These are phyloP conservation scores for Blomia tropicalis DNA, from an alignment of 2,888 invertebrate species.

Conservation along the genomic window DNA sequence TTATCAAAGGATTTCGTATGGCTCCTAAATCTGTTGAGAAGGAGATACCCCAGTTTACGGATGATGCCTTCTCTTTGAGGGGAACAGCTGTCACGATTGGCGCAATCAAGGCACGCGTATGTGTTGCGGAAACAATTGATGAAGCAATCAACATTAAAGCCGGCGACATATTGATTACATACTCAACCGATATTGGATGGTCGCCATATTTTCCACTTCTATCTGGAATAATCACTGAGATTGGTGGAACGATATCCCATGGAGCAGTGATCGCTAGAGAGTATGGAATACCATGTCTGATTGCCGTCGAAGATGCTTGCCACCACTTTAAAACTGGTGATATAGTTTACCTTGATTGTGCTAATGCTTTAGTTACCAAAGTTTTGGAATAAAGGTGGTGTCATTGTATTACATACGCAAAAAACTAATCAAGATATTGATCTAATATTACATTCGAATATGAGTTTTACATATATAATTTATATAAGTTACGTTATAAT, in stretches of 20 bases:
- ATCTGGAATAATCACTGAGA: slow-evolving; percentile 59
- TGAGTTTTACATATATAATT: too few relatives aligned
- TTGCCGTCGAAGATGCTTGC: slow-evolving; percentile 55
- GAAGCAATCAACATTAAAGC: slow-evolving; percentile 16
- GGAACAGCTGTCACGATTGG: slow-evolving; percentile 19
- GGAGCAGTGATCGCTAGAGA: slow-evolving; percentile 68
- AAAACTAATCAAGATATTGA: too few relatives aligned
- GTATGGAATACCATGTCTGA: slow-evolving; percentile 63
- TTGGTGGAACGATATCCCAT: slow-evolving; percentile 66
- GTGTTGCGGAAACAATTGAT: slow-evolving; percentile 17
- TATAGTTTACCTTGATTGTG: slow-evolving; percentile 25
- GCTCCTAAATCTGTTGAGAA: slow-evolving; percentile 46
- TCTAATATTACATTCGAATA: too few relatives aligned
- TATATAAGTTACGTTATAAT: too few relatives aligned
- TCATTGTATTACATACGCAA: too few relatives aligned
- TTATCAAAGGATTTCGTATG: slow-evolving; percentile 13
- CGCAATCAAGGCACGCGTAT: slow-evolving; percentile 6
- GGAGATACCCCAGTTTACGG: slow-evolving; percentile 50
- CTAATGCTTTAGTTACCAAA: slow-evolving; percentile 25
- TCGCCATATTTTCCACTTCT: slow-evolving; percentile 66
- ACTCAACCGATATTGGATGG: slow-evolving; percentile 66
- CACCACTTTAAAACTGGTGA: slow-evolving; percentile 29
- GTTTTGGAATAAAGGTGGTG: too few relatives aligned
- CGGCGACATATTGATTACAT: slow-evolving; percentile 60
- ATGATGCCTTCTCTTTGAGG: slow-evolving; percentile 43